Conservation (phyloP, 2,888 invertebrate species). For the Scaptomyza parva region DNA sequence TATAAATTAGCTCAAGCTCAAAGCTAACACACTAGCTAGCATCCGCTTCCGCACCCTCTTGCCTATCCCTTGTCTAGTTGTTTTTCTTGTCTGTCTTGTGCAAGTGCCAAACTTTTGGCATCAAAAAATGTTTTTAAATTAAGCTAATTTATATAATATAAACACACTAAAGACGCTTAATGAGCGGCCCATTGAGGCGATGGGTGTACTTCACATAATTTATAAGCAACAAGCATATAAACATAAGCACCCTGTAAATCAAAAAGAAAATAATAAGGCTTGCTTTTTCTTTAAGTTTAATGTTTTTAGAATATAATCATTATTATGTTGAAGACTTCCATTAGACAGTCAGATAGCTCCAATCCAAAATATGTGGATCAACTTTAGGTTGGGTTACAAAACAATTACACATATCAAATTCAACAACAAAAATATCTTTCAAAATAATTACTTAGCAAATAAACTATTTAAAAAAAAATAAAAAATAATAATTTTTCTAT, state of each 20-base stretch:
- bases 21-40: constrained; percentile 52
- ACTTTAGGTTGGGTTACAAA: no score
- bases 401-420: no score
- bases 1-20: constrained; percentile 74
- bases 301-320: no score
- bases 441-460: no score
- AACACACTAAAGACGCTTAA: constrained; percentile 78
- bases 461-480: no score
- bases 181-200: constrained; percentile 55
- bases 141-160: constrained; percentile 80
- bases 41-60: constrained; percentile 38
- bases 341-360: no score
- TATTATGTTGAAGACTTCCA: no score
- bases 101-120: constrained; percentile 75
- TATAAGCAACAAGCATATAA: constrained; percentile 41
- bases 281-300: no score
- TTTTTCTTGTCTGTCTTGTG: constrained; percentile 30
- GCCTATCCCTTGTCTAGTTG: neutral
- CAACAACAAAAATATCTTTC: no score
- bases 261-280: no score
- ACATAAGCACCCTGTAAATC: constrained; percentile 41
- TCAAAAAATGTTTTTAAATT: constrained; percentile 80
- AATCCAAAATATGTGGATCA: no score
- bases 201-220: constrained; percentile 32
- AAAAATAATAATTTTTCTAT: no score